Base-by-base conservation (phyloP, 2,797 vertebrate species). In the Sorex maritimensis region DNA sequence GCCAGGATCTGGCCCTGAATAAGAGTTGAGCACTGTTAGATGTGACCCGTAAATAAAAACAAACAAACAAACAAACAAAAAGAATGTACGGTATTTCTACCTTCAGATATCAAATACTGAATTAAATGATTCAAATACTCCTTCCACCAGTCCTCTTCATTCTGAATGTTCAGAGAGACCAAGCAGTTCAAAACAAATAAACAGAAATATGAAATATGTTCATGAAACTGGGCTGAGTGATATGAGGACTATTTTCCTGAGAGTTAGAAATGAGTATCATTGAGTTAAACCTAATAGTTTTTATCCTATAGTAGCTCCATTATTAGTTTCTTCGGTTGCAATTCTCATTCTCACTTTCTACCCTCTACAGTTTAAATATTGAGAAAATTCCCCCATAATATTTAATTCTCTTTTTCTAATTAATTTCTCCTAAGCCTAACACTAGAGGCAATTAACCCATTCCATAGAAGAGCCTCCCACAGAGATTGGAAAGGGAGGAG, bases 311-410 rank as follows among this genome's bases (percentile, higher is more conserved):
- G 77, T 88, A 67, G 69, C 12, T 78, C 41, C 38, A 77, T 81
- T 77, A 74, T 68, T 82, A 67, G 6, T 44, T 81, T 88, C 28
- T 88, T 52, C 90, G 12, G 12, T 87, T 84, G 55, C 15, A 34
- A 34, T 52, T 81, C 1, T 28, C 65, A 78, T 91, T 80, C 81
- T 67, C 23, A 87, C 58, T 93, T 94, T 87, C 52, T 81, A 89
- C 2, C 28, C 17, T 93, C 17, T 23, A 88, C 84, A 55, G 77
- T 81, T 83, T 83, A 86, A 91, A 78, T 5, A 7, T 6, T 67
- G 74, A 92, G 46, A 21, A 11, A 68, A 72, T 52, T 24, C 81
- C 28, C 75, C 63, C 7, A 63, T 19, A 91, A 84, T 92, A 74
- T 67, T 28, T 67, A 89, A 44, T 41, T 88, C 63, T 61, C 49